phyloP scores from a whole-genome alignment of 1,140 invertebrate species.

The Nephotettix cincticeps region DNA sequence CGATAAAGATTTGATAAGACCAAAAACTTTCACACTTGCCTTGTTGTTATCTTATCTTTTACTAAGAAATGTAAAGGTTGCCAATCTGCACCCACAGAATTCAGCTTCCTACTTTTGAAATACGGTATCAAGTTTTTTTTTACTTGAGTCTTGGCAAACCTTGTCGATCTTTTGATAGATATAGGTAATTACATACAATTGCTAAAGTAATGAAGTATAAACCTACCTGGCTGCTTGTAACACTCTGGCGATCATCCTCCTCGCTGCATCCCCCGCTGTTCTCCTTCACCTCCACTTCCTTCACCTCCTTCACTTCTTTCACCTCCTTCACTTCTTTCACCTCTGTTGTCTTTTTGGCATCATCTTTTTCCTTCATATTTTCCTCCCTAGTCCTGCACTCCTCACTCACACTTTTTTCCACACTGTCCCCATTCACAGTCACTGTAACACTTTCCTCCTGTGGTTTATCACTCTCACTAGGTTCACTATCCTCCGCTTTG shows the following conservation, averaged over 20 bases:
- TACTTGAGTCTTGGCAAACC: too few species aligned
- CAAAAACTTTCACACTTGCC: too few species aligned
- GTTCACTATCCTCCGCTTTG: constrained; percentile 2
- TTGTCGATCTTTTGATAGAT: too few species aligned
- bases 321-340: constrained; percentile 11
- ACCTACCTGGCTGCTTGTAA: constrained; percentile 23
- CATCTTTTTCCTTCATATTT: constrained; percentile 5
- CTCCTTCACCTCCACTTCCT: constrained; percentile 2
- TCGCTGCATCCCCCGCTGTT: constrained; percentile 17
- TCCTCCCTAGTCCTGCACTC: constrained; percentile 11
- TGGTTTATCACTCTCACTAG: constrained; percentile 5
- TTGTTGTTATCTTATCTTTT: too few species aligned
- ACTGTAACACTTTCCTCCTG: not conserved
- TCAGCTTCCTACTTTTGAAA: too few species aligned
- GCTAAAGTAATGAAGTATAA: too few species aligned
- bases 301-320: constrained; percentile 12
- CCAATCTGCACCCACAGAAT: too few species aligned
- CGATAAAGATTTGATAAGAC: too few species aligned
- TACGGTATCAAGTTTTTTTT: too few species aligned
- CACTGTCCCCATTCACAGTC: not conserved
- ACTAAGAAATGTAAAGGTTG: too few species aligned
- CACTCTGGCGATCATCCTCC: constrained; percentile 21
- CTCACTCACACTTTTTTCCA: constrained; percentile 1
- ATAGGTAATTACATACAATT: too few species aligned
- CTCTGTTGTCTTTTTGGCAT: constrained; percentile 13